A percentile compares a stretch with the other conserved stretches of the same genome.
Conservation (phyloP, 2,113 vertebrate species). For the Myotis brandtii region DNA sequence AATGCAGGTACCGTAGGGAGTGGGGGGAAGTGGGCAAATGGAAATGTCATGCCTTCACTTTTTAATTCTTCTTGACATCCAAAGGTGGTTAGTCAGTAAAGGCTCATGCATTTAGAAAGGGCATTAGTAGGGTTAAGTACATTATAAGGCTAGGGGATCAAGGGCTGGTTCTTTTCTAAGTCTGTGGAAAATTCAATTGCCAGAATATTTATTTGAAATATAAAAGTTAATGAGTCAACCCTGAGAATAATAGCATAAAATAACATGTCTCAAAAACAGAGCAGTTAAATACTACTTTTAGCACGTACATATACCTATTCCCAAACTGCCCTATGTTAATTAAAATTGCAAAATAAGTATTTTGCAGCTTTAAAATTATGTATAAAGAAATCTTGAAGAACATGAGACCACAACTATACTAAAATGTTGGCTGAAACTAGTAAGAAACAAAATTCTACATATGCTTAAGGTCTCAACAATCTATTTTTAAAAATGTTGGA, state of each 20-base stretch:
- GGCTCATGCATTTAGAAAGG: neutral
- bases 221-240: conserved; percentile 57
- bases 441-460: conserved; percentile 63
- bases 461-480: conserved; percentile 70
- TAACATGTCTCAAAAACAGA: conserved; percentile 37
- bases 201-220: conserved; percentile 60
- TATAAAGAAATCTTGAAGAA: conserved; percentile 45
- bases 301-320: neutral
- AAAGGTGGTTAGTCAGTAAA: neutral
- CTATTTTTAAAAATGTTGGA: conserved; percentile 67
- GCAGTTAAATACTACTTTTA: neutral
- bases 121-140: neutral
- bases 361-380: conserved; percentile 47
- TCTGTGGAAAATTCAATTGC: conserved; percentile 55
- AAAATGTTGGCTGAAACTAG: conserved; percentile 63
- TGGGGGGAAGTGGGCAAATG: neutral
- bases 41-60: neutral
- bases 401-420: conserved; percentile 48
- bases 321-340: neutral
- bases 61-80: conserved; percentile 28
- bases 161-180: neutral
- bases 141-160: neutral
- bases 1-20: neutral
- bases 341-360: conserved; percentile 60
- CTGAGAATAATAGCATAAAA: conserved; percentile 38